phyloP scores from a whole-genome alignment of 2,888 invertebrate genomes.

The Hypomecis punctinalis region DNA sequence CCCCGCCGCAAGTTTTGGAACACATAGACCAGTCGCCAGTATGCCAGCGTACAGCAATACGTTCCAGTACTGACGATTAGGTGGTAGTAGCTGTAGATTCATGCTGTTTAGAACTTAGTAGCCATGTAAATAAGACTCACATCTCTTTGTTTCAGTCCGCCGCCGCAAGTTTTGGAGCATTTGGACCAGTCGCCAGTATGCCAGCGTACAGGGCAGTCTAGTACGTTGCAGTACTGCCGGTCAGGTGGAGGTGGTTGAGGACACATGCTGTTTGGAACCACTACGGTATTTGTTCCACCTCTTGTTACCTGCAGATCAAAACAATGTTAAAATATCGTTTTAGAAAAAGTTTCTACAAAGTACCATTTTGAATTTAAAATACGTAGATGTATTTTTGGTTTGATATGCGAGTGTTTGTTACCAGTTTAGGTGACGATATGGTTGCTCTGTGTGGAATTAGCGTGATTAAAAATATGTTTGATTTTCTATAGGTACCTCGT shows the following conservation, averaged over 20 bases:
- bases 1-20: no score
- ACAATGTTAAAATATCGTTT: background rate
- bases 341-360: background rate
- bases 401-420: no score
- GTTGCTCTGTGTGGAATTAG: no score
- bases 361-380: no score
- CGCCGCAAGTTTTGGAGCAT: slow-evolving; percentile 97
- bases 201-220: slow-evolving; percentile 97
- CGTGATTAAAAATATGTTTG: no score
- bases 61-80: slow-evolving; percentile 88
- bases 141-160: slow-evolving; percentile 93
- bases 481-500: slow-evolving; percentile 79
- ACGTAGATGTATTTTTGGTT: no score
- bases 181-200: slow-evolving; percentile 94
- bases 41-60: slow-evolving; percentile 91
- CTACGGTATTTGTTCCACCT: slow-evolving; percentile 94
- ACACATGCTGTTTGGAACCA: slow-evolving; percentile 97
- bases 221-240: slow-evolving; percentile 95
- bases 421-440: no score
- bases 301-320: slow-evolving; percentile 88
- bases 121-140: slow-evolving; percentile 60
- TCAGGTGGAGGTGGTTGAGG: slow-evolving; percentile 95
- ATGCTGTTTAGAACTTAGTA: slow-evolving; percentile 92
- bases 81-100: slow-evolving; percentile 92
- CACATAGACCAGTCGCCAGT: slow-evolving; percentile 96